Base-by-base conservation (phyloP, 1,140 invertebrate species). In the Varroa destructor region DNA sequence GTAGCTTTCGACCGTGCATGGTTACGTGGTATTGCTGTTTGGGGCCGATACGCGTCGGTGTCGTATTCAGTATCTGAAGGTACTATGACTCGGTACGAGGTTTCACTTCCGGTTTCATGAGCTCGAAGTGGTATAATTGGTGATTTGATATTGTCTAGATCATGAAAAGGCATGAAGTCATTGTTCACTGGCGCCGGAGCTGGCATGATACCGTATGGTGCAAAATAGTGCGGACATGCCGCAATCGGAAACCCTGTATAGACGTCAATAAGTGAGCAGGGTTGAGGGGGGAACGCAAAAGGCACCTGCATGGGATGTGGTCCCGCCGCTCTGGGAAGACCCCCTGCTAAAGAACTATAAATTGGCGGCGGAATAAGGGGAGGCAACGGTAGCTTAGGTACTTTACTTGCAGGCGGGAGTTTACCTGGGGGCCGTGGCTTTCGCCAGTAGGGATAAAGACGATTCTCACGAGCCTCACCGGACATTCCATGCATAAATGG, bases 1-100 rank as follows among this genome's bases (percentile, higher is more conserved):
- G 12, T 37, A 67, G 61, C 40, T 67, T 40, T 67, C 37, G 14
- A 10, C 37, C 46, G 12, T 40, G 40, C 12, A 40, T 2, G 40
- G 46, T 67, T 46, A 4, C 36, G 40, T 10, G 61, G 61, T 12
- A 67, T 12, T 3, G 61, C 61, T 67, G 61, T 67, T 40, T 67
- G 61, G 3, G 61, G 61, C 46, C 61, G 40, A 46, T 67, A 40
- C 12, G 61, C 61, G 40, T 67, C 61, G 8, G 61, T 67, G 37
- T 67, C 61, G 37, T 67, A 67, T 8, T 67, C 61, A 8, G 61
- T 67, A 46, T 67, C 61, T n/a, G 61, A 67, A 12, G 61, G 61
- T 46, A 25, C 40, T 12, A 46, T 40, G 12, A 40, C 46, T 8
- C 46, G 14, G 61, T 43, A 67, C 61, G 61, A 67, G 46, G 61